phyloP scores from a whole-genome alignment of 2,888 invertebrate species.

The Ichneumoninae sp. region DNA sequence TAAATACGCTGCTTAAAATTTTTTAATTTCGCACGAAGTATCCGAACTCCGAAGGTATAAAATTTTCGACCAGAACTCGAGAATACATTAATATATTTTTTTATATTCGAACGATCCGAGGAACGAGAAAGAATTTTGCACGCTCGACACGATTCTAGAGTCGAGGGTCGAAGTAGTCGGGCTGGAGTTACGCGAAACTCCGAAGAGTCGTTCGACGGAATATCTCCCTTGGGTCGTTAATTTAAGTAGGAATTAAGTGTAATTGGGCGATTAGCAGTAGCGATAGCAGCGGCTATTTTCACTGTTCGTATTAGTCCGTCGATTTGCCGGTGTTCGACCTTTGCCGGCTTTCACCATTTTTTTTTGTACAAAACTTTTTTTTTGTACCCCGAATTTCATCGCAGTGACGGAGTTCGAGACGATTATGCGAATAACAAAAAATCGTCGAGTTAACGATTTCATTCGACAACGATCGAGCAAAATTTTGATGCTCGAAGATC shows the following conservation, averaged over 20 bases:
- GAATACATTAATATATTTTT: conserved; percentile 10
- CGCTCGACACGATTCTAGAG: conserved; percentile 29
- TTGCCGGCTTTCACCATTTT: neutral
- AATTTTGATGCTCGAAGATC: neutral
- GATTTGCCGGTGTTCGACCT: conserved; percentile 19
- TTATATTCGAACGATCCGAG: neutral
- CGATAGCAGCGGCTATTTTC: neutral
- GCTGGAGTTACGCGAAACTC: conserved; percentile 15
- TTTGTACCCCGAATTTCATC: neutral
- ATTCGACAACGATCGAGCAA: neutral
- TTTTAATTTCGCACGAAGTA: conserved; percentile 8
- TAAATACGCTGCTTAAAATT: conserved; percentile 53
- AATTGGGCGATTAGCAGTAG: conserved; percentile 20
- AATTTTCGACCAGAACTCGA: neutral
- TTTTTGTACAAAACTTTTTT: neutral
- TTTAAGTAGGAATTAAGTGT: conserved; percentile 35
- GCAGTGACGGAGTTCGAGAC: neutral
- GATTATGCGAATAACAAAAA: neutral
- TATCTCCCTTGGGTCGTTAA: conserved; percentile 17
- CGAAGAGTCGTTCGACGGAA: conserved; percentile 5
- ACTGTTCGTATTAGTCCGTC: conserved; percentile 3
- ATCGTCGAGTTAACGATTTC: neutral
- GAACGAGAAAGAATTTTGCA: conserved; percentile 12
- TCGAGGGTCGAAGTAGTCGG: conserved; percentile 17
- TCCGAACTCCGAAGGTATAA: neutral